Evolutionary conservation across 2,888 invertebrate genomes (phyloP).

Genomic region (Neria commutata): DNA sequence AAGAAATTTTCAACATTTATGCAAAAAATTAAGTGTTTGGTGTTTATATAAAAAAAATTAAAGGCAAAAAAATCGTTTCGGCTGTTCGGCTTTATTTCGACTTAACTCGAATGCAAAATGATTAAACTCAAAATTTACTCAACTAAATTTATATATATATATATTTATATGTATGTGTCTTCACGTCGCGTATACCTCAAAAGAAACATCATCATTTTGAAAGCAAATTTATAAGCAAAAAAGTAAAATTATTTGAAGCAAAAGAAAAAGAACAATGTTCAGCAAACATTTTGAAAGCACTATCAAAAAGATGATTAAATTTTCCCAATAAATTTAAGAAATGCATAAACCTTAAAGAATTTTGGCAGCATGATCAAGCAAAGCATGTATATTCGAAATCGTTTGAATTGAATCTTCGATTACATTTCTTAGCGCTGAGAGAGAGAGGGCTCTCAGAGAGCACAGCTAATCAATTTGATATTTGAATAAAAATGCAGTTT

Average conservation of each 20-base stretch:
- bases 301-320: too few species aligned
- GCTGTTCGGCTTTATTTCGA: not conserved
- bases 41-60: constrained; percentile 38
- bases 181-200: constrained; percentile 67
- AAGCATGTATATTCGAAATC: too few species aligned
- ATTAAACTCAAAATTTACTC: constrained; percentile 19
- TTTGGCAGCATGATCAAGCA: too few species aligned
- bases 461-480: too few species aligned
- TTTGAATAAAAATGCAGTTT: too few species aligned
- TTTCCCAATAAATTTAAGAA: too few species aligned
- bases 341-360: too few species aligned
- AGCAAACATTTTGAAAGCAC: too few species aligned
- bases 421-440: too few species aligned
- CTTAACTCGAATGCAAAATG: constrained; percentile 34
- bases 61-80: constrained; percentile 18
- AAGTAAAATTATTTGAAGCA: constrained; percentile 30
- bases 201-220: constrained; percentile 41
- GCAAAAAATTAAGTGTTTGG: constrained; percentile 37
- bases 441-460: too few species aligned
- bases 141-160: constrained; percentile 36
- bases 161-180: constrained; percentile 62
- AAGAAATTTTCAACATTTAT: constrained; percentile 8
- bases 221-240: constrained; percentile 30
- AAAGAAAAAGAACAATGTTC: not conserved
- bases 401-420: too few species aligned